Evolutionary conservation across 1,140 invertebrate species (phyloP), one percentile per base, ranked within the genome.

Genomic region (Antheraea mylitta): DNA sequence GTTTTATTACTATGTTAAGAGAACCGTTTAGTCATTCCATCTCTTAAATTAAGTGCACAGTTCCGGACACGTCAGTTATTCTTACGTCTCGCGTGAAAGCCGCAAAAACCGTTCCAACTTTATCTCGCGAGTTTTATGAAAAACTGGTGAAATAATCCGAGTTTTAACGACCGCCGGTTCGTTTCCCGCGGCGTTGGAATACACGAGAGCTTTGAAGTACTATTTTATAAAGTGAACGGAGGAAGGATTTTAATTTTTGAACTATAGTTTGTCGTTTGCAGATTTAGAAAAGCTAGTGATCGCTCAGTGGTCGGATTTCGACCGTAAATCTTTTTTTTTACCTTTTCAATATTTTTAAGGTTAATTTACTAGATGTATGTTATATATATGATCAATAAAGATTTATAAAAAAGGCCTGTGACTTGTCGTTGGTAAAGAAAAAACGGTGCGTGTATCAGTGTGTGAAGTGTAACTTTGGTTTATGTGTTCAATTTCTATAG

Each of bases 111-210:
- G 30, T 53, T 10, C 61, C n/a, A 62, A 62, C 61, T 37, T 62
- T 11, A 7, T 22, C 30, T 16, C 18, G 37, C n/a, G 10, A 53
- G 9, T 53, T 53, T 37, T 37, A 37, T 63, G 61, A 63, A 63
- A 63, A 63, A 63, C 61, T 63, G 37, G 7, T 36, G 61, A 30
- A 63, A 63, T 37, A 37, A 63, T 37, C 18, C 30, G 61, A 30
- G 30, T 63, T 63, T 37, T 63, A 63, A 37, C 61, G 61, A 63
- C 61, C 37, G 9, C 61, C 6, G 45, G 45, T 53, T 53, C 11
- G 45, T 53, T 53, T 53, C 45, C 11, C 61, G 16, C 9, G 11
- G 16, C 61, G 22, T 9, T 30, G 30, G 13, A 63, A 63, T 63
- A 63, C 19, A 11, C 61, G 61, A 37, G 37, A 37, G 37, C 8